Conservation (phyloP, 2,888 invertebrate species). For the Brachyopa scutellaris region DNA sequence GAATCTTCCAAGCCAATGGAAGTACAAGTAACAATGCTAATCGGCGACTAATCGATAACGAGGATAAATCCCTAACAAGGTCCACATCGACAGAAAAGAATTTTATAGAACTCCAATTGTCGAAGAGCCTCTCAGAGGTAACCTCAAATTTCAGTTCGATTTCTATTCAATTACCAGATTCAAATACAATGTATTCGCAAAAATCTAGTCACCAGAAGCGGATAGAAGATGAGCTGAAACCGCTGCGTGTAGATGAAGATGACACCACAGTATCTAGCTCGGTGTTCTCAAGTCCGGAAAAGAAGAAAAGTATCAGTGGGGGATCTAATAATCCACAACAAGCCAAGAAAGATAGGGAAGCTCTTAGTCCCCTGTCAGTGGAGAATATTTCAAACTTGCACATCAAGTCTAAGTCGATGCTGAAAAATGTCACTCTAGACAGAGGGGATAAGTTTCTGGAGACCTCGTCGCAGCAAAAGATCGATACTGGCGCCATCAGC, state of each 20-base stretch:
- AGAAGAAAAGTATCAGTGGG: conserved; percentile 38
- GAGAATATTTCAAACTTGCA: conserved; percentile 75
- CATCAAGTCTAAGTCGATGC: conserved; percentile 56
- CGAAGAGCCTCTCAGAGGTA: conserved; percentile 73
- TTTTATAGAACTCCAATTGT: background rate
- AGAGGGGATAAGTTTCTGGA: conserved; percentile 40
- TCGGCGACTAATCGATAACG: conserved; percentile 42
- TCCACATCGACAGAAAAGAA: conserved; percentile 10
- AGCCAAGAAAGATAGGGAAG: background rate
- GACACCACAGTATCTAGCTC: conserved; percentile 76
- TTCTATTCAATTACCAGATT: conserved; percentile 74
- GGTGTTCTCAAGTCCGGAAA: conserved; percentile 76
- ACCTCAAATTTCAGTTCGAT: conserved; percentile 76
- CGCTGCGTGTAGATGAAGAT: conserved; percentile 72
- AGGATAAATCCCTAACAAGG: background rate
- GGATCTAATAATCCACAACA: background rate
- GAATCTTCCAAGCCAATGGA: conserved; percentile 9
- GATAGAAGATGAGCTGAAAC: conserved; percentile 14
- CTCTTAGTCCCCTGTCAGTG: conserved; percentile 76
- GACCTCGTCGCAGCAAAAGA: background rate
- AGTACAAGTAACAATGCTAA: conserved; percentile 45
- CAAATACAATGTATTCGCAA: conserved; percentile 48
- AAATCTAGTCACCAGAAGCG: background rate
- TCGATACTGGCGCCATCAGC: background rate
- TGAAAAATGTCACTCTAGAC: conserved; percentile 41